phyloP scores from a whole-genome alignment of 1,140 invertebrate genomes.

The Triops longicaudatus region DNA sequence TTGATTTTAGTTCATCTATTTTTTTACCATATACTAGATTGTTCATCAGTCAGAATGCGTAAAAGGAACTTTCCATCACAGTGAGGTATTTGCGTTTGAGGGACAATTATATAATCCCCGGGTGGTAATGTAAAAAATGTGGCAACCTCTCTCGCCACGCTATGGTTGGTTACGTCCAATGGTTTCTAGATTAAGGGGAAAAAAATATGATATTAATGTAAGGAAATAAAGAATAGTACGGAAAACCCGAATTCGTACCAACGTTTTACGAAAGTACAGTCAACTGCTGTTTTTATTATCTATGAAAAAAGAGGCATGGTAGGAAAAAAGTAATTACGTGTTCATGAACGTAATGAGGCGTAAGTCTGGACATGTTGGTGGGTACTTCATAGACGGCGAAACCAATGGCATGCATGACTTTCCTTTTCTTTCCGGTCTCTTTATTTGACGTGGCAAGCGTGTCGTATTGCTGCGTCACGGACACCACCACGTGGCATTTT shows the following conservation, averaged over 20 bases:
- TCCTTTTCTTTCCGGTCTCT: slow-evolving; percentile 32
- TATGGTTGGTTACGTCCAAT: slow-evolving; percentile 58
- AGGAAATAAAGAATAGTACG: background rate
- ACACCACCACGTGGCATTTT: slow-evolving; percentile 63
- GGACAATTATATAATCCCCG: slow-evolving; percentile 68
- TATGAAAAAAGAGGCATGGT: background rate
- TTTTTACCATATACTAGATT: slow-evolving; percentile 59
- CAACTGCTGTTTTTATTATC: background rate
- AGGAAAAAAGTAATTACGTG: slow-evolving; percentile 41
- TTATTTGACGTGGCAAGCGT: slow-evolving; percentile 38
- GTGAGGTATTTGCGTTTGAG: slow-evolving; percentile 59
- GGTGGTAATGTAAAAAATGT: slow-evolving; percentile 65
- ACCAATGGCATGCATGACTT: slow-evolving; percentile 48
- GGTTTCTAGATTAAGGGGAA: slow-evolving; percentile 45
- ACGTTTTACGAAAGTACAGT: background rate
- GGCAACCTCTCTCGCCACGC: slow-evolving; percentile 56
- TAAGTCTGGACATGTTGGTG: slow-evolving; percentile 50
- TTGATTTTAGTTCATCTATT: background rate
- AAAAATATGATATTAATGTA: too few species aligned
- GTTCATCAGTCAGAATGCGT: slow-evolving; percentile 60
- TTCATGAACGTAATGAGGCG: slow-evolving; percentile 52
- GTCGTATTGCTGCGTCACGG: slow-evolving; percentile 61
- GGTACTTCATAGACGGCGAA: slow-evolving; percentile 64
- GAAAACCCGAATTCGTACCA: background rate
- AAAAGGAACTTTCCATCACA: slow-evolving; percentile 60